phyloP scores from a whole-genome alignment of 2,113 vertebrate genomes.

The Tychaedon coryphoeus region DNA sequence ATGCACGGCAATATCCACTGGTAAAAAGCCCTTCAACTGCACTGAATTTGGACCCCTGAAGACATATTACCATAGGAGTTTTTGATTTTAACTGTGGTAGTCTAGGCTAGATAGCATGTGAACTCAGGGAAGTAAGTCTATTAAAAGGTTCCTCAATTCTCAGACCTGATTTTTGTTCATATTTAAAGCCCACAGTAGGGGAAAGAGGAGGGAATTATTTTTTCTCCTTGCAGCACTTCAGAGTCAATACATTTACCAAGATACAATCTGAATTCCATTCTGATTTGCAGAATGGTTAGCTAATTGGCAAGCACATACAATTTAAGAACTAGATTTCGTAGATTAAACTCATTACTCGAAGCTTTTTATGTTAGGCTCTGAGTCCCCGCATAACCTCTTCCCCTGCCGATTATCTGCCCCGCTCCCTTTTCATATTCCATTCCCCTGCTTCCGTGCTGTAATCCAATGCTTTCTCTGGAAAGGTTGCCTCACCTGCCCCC shows the following conservation, averaged over 20 bases:
- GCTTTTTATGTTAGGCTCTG: neutral
- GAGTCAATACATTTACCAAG: constrained; percentile 43
- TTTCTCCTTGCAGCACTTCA: constrained; percentile 37
- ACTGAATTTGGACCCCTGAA: neutral
- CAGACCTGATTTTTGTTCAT: constrained; percentile 32
- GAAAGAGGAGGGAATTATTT: neutral
- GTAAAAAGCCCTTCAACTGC: neutral
- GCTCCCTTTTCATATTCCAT: neutral
- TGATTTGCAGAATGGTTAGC: constrained; percentile 49
- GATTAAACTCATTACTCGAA: constrained; percentile 57
- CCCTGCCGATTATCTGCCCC: neutral
- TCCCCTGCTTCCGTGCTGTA: neutral
- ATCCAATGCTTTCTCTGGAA: neutral
- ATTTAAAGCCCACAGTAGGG: constrained; percentile 35
- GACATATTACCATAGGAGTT: neutral
- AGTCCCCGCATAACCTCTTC: constrained; percentile 46
- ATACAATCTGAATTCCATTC: constrained; percentile 60
- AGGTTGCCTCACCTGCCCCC: constrained; percentile 18
- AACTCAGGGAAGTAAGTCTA: constrained; percentile 3
- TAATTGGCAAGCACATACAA: constrained; percentile 58
- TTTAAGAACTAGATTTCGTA: constrained; percentile 40
- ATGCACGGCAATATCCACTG: neutral
- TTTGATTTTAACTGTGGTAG: constrained; percentile 32
- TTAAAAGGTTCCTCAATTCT: constrained; percentile 30
- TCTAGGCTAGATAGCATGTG: neutral